Evolutionary conservation across 1,140 invertebrate species (phyloP).

Genomic region (Atopsyche davidsoni): DNA sequence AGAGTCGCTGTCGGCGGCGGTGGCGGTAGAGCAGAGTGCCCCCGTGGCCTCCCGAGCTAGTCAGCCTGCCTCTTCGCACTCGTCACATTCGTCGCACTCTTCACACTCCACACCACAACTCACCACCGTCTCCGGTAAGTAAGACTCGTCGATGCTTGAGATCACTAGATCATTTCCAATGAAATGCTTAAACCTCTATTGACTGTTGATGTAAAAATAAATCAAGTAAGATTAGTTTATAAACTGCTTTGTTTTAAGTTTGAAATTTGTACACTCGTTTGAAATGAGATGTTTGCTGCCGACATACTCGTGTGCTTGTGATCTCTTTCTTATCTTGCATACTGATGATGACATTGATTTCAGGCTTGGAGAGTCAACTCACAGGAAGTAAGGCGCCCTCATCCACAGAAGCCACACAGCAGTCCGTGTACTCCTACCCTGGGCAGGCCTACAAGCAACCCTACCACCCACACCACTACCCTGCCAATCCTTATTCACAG

Average conservation of each 20-base stretch:
- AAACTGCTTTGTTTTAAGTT: constrained; percentile 12
- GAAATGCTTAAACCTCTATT: no score
- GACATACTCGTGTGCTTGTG: no score
- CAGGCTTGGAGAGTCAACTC: constrained; percentile 38
- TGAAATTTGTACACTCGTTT: no score
- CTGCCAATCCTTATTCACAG: constrained; percentile 25
- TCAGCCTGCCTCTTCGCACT: constrained; percentile 7
- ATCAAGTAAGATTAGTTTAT: constrained; percentile 9
- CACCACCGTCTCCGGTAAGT: constrained; percentile 22
- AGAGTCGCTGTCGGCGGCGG: constrained; percentile 20
- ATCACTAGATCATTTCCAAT: no score
- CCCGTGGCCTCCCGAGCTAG: neutral
- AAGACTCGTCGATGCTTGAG: no score
- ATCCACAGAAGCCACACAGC: constrained; percentile 17
- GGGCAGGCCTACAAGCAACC: constrained; percentile 16
- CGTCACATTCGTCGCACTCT: no score
- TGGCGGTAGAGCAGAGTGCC: constrained; percentile 18
- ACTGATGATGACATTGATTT: no score
- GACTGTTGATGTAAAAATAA: neutral
- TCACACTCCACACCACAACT: constrained; percentile 13
- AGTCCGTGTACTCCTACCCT: constrained; percentile 22
- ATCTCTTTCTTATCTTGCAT: no score
- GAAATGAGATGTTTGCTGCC: no score
- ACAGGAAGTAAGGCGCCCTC: constrained; percentile 36
- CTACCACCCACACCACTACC: constrained; percentile 19